Base-by-base conservation (phyloP, 2,113 vertebrate genomes). In the Onychostruthus taczanowskii region DNA sequence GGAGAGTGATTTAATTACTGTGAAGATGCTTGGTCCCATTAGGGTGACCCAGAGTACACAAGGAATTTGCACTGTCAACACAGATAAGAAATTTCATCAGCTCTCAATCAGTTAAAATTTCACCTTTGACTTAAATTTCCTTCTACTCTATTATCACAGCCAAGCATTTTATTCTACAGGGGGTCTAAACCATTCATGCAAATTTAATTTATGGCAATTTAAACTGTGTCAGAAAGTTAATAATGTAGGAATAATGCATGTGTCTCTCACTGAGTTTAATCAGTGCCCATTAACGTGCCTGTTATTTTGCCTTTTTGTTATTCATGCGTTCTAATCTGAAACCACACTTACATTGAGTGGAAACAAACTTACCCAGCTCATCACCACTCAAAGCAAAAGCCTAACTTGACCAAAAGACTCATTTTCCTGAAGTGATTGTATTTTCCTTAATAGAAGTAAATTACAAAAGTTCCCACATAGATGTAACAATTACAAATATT, bases 141-240 rank as follows among this genome's bases (percentile, higher is more conserved):
- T 89, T 91, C 76, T 82, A 81, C 53, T 56, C 21, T 53, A 24
- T 93, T 89, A 93, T 66, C 88, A 49, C 55, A 44, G 66, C 61
- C 73, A 89, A 95, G 64, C 49, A 78, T 84, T 93, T 80, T 85
- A 41, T 94, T 91, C 88, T 76, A 76, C 47, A 81, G 50, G 49
- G 66, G 80, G 50, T 79, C 84, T 92, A 87, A 95, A 58, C 52
- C 44, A 24, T 84, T 96, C 69, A 55, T 74, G 69, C 35, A 93
- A 89, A 96, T 92, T 85, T 92, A 91, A 97, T 96, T 97, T 93
- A 97, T 50, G 49, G 74, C 84, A 92, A 95, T 96, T 97, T 95
- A 96, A 96, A 96, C 73, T 90, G 90, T 97, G 90, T 94, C 91
- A 97, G 79, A 84, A 97, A 96, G 93, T 97, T 97, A 97, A 95